Conservation (phyloP, 1,140 invertebrate species). For the Lordiphosa clarofinis region DNA sequence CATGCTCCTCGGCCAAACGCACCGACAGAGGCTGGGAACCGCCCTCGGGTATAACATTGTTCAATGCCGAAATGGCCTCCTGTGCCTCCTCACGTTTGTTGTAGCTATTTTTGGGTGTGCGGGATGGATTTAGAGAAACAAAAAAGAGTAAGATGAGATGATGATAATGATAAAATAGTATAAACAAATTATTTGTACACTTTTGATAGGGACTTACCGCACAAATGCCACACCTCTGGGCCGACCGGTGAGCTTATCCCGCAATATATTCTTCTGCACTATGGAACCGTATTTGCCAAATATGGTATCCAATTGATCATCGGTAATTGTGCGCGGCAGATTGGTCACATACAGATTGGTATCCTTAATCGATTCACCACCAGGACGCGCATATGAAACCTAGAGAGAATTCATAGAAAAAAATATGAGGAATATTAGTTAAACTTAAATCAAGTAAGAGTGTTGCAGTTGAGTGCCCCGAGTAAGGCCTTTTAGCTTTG, state of each 20-base stretch:
- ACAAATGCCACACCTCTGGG: conserved; percentile 95
- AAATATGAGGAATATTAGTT: no score
- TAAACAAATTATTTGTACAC: no score
- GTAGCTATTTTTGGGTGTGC: conserved; percentile 30
- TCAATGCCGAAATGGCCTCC: conserved; percentile 91
- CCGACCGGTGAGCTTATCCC: conserved; percentile 91
- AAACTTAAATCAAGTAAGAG: no score
- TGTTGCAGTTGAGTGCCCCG: no score
- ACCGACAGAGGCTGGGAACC: conserved; percentile 90
- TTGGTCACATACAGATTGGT: conserved; percentile 97
- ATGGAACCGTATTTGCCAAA: conserved; percentile 93
- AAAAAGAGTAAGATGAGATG: conserved; percentile 6
- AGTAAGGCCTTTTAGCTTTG: no score
- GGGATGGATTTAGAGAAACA: conserved; percentile 6
- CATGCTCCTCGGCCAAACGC: conserved; percentile 93
- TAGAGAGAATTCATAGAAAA: conserved; percentile 48
- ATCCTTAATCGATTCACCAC: conserved; percentile 95
- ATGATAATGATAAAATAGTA: no score
- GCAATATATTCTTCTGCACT: conserved; percentile 93
- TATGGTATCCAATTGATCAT: conserved; percentile 89
- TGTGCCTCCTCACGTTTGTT: conserved; percentile 91
- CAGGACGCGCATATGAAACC: conserved; percentile 94
- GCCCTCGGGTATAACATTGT: conserved; percentile 91
- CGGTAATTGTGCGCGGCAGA: conserved; percentile 91
- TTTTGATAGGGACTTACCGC: conserved; percentile 82